These are phyloP conservation scores for Cynoglossus semilaevis DNA, from an alignment of 2,113 vertebrate genomes.

Conservation along the genomic window DNA sequence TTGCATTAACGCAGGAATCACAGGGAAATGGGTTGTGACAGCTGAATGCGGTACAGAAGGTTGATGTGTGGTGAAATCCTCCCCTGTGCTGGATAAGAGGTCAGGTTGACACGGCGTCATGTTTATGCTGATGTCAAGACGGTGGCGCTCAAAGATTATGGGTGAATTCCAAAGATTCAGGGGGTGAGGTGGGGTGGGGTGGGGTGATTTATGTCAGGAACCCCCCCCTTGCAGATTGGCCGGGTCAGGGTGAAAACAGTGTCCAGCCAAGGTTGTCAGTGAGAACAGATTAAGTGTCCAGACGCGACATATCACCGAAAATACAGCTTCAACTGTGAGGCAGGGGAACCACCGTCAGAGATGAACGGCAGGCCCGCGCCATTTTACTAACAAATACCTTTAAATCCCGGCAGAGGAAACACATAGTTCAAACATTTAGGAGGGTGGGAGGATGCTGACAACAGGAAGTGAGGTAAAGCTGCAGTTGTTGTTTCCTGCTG, in stretches of 20 bases:
- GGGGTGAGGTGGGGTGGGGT: constrained; percentile 18
- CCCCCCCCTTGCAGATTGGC: constrained; percentile 39
- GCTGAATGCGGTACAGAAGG: constrained; percentile 44
- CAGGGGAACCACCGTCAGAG: constrained; percentile 26
- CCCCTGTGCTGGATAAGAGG: constrained; percentile 50
- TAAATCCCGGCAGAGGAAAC: no score
- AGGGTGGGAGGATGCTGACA: constrained; percentile 6
- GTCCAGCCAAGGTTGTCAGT: constrained; percentile 63
- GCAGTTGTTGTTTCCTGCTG: constrained; percentile 65
- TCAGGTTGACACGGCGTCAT: constrained; percentile 46
- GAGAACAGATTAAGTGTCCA: constrained; percentile 60
- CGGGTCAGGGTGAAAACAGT: constrained; percentile 57
- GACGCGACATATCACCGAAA: constrained; percentile 46
- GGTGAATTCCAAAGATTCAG: constrained; percentile 64
- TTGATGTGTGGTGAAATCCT: constrained; percentile 30
- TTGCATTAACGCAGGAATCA: constrained; percentile 53
- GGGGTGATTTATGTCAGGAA: constrained; percentile 62
- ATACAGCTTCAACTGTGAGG: constrained; percentile 49
- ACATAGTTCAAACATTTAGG: background rate
- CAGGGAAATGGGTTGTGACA: constrained; percentile 64
- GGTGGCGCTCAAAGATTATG: constrained; percentile 53
- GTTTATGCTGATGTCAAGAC: constrained; percentile 62
- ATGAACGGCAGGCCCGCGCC: constrained; percentile 13
- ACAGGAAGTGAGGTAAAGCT: constrained; percentile 64
- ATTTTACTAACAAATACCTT: constrained; percentile 16